Conservation (phyloP, 2,888 invertebrate species). For the Molorchus minor region DNA sequence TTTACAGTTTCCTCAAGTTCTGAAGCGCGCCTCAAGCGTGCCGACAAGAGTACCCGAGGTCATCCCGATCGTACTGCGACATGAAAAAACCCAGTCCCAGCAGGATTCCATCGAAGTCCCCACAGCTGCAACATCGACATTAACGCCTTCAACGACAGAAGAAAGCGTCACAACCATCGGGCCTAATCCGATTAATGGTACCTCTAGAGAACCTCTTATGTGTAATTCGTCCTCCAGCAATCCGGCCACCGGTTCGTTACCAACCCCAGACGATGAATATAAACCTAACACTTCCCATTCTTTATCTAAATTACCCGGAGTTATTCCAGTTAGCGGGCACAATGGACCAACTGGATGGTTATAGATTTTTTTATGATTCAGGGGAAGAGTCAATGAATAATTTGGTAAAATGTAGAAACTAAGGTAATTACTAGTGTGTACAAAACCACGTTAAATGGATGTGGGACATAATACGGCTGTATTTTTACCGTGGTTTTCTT, state of each 20-base stretch:
- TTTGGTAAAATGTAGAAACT: too few species aligned
- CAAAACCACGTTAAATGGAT: too few species aligned
- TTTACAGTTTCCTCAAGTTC: constrained; percentile 62
- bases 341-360: constrained; percentile 77
- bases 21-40: constrained; percentile 77
- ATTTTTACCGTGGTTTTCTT: too few species aligned
- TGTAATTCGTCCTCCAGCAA: constrained; percentile 65
- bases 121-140: constrained; percentile 50
- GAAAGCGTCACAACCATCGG: constrained; percentile 44
- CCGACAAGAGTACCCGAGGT: constrained; percentile 68
- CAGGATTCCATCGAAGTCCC: constrained; percentile 67
- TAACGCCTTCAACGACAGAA: constrained; percentile 67
- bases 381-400: constrained; percentile 17
- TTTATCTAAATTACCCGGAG: constrained; percentile 74
- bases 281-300: constrained; percentile 57
- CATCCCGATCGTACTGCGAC: constrained; percentile 61
- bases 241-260: constrained; percentile 59
- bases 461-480: too few species aligned
- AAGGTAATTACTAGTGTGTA: too few species aligned
- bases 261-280: constrained; percentile 61
- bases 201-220: constrained; percentile 70
- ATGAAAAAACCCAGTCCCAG: constrained; percentile 71
- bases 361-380: constrained; percentile 41
- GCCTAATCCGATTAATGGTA: constrained; percentile 34
- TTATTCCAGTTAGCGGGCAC: constrained; percentile 79